A percentile compares a stretch with the other conserved stretches of the same genome.
Conservation (phyloP, 2,113 vertebrate species). For the Grammomys surdaster region DNA sequence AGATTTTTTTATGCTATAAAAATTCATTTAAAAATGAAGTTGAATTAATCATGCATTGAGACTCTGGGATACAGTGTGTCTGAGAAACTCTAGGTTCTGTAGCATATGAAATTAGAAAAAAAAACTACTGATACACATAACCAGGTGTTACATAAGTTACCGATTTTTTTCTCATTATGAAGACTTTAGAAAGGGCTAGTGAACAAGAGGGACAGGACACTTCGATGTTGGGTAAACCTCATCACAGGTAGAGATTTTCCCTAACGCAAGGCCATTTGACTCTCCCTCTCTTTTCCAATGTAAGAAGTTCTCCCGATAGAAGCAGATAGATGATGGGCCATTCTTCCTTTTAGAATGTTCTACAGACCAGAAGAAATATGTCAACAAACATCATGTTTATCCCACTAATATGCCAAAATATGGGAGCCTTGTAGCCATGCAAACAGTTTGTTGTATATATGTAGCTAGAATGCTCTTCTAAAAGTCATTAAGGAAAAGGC, state of each 20-base stretch:
- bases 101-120: neutral
- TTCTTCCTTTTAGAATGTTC: conserved; percentile 8
- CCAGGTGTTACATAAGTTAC: neutral
- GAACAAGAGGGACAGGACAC: conserved; percentile 20
- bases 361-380: neutral
- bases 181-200: neutral
- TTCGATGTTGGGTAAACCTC: neutral
- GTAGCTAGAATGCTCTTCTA: neutral
- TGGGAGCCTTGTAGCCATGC: neutral
- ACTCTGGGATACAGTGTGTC: neutral
- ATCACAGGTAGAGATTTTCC: neutral
- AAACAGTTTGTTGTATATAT: neutral
- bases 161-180: neutral
- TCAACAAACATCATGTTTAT: neutral
- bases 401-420: neutral
- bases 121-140: neutral
- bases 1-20: neutral
- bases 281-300: neutral
- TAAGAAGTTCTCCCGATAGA: conserved; percentile 3
- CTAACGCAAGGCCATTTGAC: neutral
- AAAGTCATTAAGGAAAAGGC: conserved; percentile 13
- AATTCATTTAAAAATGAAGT: conserved; percentile 16
- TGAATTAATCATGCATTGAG: neutral
- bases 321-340: neutral
- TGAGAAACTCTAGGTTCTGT: conserved; percentile 50